These are phyloP conservation scores for Champsocephalus esox DNA, from an alignment of 2,797 vertebrate species.

Conservation along the genomic window DNA sequence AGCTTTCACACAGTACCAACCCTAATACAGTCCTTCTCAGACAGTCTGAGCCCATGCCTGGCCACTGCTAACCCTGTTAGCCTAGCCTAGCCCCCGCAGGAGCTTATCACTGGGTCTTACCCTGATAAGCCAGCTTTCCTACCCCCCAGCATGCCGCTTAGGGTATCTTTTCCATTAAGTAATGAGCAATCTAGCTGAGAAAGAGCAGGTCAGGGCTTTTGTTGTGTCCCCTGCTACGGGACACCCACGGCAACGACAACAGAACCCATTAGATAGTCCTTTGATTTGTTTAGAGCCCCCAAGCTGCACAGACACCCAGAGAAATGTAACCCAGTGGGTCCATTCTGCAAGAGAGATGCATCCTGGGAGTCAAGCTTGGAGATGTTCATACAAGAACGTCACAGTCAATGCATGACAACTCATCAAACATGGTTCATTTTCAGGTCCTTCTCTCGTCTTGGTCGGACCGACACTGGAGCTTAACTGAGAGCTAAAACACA, in stretches of 20 bases:
- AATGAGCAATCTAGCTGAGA: slow-evolving; percentile 52
- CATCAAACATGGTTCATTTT: background rate
- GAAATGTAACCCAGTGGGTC: background rate
- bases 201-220: slow-evolving; percentile 23
- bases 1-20: slow-evolving; percentile 38
- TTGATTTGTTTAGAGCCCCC: background rate
- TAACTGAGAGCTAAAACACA: background rate
- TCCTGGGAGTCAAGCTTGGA: background rate
- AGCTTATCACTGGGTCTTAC: slow-evolving; percentile 66
- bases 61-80: slow-evolving; percentile 51
- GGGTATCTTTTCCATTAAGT: slow-evolving; percentile 66
- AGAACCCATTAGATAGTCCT: background rate
- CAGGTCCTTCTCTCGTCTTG: background rate
- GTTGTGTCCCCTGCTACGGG: background rate
- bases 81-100: slow-evolving; percentile 41
- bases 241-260: background rate
- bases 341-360: background rate
- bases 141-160: slow-evolving; percentile 48
- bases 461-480: background rate
- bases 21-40: slow-evolving; percentile 61
- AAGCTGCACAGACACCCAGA: slow-evolving; percentile 1
- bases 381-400: too few species aligned
- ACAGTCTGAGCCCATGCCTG: slow-evolving; percentile 72
- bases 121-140: slow-evolving; percentile 71
- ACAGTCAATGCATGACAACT: background rate